Percentiles rank a stretch among this genome's conserved stretches.
Conservation (phyloP, 2,797 vertebrate genomes). For the Tangara arthus region DNA sequence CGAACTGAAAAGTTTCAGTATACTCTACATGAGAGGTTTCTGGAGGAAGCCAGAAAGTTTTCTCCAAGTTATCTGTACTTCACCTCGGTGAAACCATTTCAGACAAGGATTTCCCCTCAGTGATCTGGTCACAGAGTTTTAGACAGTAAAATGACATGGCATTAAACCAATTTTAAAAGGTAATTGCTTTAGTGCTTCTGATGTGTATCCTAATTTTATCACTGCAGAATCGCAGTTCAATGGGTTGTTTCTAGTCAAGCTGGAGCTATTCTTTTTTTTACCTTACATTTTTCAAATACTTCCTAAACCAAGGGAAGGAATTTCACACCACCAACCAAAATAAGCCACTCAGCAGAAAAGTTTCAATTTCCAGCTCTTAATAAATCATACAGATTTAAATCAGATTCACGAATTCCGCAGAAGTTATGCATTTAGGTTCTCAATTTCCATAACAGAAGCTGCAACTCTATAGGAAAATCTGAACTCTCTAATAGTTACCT, state of each 20-base stretch:
- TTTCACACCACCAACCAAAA: conserved; percentile 10
- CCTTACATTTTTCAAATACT: conserved; percentile 19
- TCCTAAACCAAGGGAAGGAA: conserved; percentile 9
- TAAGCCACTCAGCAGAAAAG: conserved; percentile 25
- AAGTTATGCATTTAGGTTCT: conserved; percentile 23
- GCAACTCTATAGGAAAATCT: conserved; percentile 4
- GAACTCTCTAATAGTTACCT: conserved; percentile 15
- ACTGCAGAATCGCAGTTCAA: not conserved
- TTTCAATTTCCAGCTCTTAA: conserved; percentile 43
- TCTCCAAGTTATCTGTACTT: not conserved
- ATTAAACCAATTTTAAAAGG: not conserved
- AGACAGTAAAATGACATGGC: not conserved
- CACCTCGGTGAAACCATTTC: not conserved
- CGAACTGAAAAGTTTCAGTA: not conserved
- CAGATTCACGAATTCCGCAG: not conserved
- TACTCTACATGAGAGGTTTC: not conserved
- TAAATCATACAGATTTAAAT: conserved; percentile 41
- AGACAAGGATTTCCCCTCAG: not conserved
- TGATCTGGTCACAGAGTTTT: not conserved
- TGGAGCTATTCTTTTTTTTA: not conserved
- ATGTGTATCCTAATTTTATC: not conserved
- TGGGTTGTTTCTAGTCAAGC: not conserved
- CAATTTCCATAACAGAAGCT: conserved; percentile 28
- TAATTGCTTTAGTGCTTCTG: not conserved
- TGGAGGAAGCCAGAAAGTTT: not conserved